Evolutionary conservation across 2,797 vertebrate genomes (phyloP), one percentile per base, ranked within the genome.

Genomic region (Diplodus sargus): DNA sequence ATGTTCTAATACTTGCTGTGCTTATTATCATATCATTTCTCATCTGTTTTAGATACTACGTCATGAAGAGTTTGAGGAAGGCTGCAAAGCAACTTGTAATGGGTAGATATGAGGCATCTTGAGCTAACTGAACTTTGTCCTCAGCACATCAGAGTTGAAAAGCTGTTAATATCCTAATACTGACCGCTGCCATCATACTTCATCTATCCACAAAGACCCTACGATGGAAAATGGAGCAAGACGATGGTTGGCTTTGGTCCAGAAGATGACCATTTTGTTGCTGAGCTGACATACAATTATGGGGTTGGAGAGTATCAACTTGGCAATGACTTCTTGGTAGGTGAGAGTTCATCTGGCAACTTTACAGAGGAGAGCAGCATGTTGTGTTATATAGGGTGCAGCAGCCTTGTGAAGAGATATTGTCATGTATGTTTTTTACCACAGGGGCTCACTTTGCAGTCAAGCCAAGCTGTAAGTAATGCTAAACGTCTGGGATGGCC

Each of bases 171-270:
- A 23, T 47, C 25, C 9, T 22, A 48, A 66, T 56, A 20, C 23
- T 70, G 23, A 82, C 42, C 18, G 0, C 52, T 73, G 28, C 45
- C 6, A 22, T 74, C 43, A 13, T 68, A 14, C 16, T 79, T 16
- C 66, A 3, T 66, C 14, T 67, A 3, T 66, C 13, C 12, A 28
- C 79, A 63, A 70, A 99, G 98, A 11, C 98, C 98, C 39, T 99
- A 99, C 52, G 98, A 99, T 92, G 98, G 97, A 18, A 99, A 96
- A 68, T 99, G 98, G 98, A 99, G 98, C 93, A 99, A 99, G 94
- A 99, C 98, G 0, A 99, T 99, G 98, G 96, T 99, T 81, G 98
- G 98, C 16, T 99, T 96, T 3, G 98, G 98, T 22, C 94, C 97
- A 58, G 98, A 99, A 80, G 96, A 98, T 65, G 85, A 95, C 18